These are phyloP conservation scores for Spinibarbus caldwelli DNA, from an alignment of 2,797 vertebrate species.

Conservation along the genomic window DNA sequence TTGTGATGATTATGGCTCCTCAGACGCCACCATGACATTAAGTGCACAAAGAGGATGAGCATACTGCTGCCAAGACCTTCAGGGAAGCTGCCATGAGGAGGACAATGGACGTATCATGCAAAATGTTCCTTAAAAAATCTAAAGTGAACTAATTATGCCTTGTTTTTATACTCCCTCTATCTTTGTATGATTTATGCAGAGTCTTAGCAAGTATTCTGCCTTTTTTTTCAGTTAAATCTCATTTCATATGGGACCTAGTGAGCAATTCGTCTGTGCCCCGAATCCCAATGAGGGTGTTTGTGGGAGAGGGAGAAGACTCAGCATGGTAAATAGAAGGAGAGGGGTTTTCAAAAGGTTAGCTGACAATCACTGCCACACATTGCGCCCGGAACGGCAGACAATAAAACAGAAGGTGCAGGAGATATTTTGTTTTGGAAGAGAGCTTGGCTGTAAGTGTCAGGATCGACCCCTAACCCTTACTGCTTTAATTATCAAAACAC, in stretches of 20 bases:
- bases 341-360: slow-evolving; percentile 71
- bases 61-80: slow-evolving; percentile 55
- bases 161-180: slow-evolving; percentile 69
- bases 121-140: slow-evolving; percentile 73
- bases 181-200: slow-evolving; percentile 79
- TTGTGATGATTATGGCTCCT: slow-evolving; percentile 4
- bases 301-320: slow-evolving; percentile 59
- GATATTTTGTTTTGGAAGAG: slow-evolving; percentile 63
- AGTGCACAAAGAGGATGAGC: slow-evolving; percentile 55
- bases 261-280: slow-evolving; percentile 68
- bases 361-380: slow-evolving; percentile 68
- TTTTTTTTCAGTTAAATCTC: slow-evolving; percentile 70
- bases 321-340: slow-evolving; percentile 50
- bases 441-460: slow-evolving; percentile 52
- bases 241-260: slow-evolving; percentile 75
- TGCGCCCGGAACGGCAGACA: slow-evolving; percentile 2
- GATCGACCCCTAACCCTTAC: slow-evolving; percentile 13
- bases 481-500: slow-evolving; percentile 44
- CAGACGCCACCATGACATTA: slow-evolving; percentile 48
- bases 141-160: slow-evolving; percentile 74
- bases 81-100: slow-evolving; percentile 61
- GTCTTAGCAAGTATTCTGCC: slow-evolving; percentile 60
- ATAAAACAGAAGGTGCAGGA: slow-evolving; percentile 59
- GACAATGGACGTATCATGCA: slow-evolving; percentile 73
- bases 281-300: slow-evolving; percentile 79